Evolutionary conservation across 2,888 invertebrate genomes (phyloP).

Genomic region (Euproctis similis): DNA sequence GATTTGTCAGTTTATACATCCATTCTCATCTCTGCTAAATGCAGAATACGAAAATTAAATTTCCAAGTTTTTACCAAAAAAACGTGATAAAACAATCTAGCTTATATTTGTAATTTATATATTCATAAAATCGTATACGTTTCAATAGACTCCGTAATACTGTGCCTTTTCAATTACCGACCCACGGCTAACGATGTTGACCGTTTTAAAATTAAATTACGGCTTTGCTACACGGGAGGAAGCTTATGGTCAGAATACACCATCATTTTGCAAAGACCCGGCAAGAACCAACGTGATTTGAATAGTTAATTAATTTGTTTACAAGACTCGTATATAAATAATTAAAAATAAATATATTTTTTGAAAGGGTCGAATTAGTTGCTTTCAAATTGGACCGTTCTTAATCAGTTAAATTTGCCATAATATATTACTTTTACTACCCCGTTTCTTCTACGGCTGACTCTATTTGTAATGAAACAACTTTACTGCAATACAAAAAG

Average conservation of each 20-base stretch:
- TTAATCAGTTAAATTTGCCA: too few species aligned
- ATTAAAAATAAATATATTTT: neutral
- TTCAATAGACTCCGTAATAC: neutral
- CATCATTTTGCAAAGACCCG: constrained; percentile 1
- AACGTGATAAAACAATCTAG: too few species aligned
- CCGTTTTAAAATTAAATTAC: constrained; percentile 7
- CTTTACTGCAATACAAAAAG: too few species aligned
- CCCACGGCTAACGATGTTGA: constrained; percentile 5
- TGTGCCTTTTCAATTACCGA: constrained; percentile 5
- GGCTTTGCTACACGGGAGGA: neutral
- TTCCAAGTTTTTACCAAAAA: too few species aligned
- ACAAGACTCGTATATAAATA: neutral
- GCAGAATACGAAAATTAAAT: too few species aligned
- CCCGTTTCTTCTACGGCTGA: too few species aligned
- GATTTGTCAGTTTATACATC: too few species aligned
- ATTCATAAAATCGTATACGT: neutral
- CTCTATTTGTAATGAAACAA: too few species aligned
- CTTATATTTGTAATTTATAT: neutral
- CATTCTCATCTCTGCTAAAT: too few species aligned
- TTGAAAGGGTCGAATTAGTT: too few species aligned
- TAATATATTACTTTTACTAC: too few species aligned
- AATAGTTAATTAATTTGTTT: constrained; percentile 2
- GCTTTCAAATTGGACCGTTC: too few species aligned
- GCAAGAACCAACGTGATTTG: constrained; percentile 1
- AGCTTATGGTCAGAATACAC: constrained; percentile 1